Conservation (phyloP, 2,113 vertebrate genomes). For the Stegastes partitus region DNA sequence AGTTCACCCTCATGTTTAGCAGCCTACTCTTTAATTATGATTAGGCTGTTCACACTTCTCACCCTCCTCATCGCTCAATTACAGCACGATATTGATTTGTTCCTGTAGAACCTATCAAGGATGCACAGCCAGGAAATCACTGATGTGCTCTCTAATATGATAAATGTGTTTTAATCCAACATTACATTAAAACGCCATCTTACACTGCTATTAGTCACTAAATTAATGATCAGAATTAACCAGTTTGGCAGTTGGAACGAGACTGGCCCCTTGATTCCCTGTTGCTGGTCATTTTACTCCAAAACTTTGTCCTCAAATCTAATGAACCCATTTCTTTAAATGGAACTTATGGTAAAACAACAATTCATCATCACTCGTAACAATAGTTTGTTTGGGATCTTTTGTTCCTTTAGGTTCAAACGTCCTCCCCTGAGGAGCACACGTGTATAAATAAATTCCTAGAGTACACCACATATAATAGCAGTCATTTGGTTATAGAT, state of each 20-base stretch:
- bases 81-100: slow-evolving; percentile 87
- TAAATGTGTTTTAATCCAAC: slow-evolving; percentile 87
- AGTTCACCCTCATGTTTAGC: slow-evolving; percentile 70
- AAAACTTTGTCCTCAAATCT: slow-evolving; percentile 71
- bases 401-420: slow-evolving; percentile 62
- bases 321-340: slow-evolving; percentile 76
- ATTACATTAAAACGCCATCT: slow-evolving; percentile 86
- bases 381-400: slow-evolving; percentile 59
- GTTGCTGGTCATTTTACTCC: slow-evolving; percentile 77
- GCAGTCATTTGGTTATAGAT: slow-evolving; percentile 63
- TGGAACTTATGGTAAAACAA: slow-evolving; percentile 64
- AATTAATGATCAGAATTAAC: slow-evolving; percentile 86
- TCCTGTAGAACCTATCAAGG: slow-evolving; percentile 86
- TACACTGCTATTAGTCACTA: slow-evolving; percentile 80
- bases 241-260: slow-evolving; percentile 79
- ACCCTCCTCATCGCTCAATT: slow-evolving; percentile 89
- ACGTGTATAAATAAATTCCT: slow-evolving; percentile 48
- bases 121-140: slow-evolving; percentile 85
- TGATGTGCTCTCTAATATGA: slow-evolving; percentile 86
- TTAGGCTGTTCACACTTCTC: slow-evolving; percentile 85
- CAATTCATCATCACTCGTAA: slow-evolving; percentile 72
- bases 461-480: slow-evolving; percentile 37
- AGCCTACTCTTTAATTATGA: slow-evolving; percentile 85
- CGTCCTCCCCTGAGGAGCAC: slow-evolving; percentile 48
- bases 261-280: slow-evolving; percentile 66